Base-by-base conservation (phyloP, 2,888 invertebrate species). In the Andricus quercusramuli region DNA sequence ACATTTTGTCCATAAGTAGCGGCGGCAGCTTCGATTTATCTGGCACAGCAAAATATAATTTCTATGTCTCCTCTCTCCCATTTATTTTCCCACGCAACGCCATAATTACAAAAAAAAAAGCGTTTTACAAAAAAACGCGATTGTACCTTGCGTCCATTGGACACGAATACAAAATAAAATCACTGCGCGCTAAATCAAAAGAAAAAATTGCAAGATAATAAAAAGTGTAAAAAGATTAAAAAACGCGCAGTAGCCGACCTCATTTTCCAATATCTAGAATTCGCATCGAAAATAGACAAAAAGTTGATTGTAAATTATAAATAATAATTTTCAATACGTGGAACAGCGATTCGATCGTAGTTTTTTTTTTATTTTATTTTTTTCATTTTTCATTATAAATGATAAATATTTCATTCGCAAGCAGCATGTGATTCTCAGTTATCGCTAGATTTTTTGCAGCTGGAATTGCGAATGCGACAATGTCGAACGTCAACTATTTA, bases 1-100 rank as follows among this genome's bases (percentile, higher is more conserved):
- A 88, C 87, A 88, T 88, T 81, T 84, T 83, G 83, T 86, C 86
- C 88, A 89, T 86, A 85, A 88, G 80, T 90, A 88, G 86, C 86
- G 86, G 87, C 88, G 88, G 86, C 88, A 89, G 88, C 88, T 88
- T 86, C 47, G 84, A 85, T 84, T 56, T 56, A 74, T 74, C 74
- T 74, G 56, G 74, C 74, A 59, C 74, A 56, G 56, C 56, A 74
- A 74, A 74, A 74, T 74, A 74, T 74, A 37, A 66, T 70, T 76
- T 70, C 65, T 87, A 87, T 84, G 59, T 86, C 86, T 89, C 47
- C 77, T 77, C 56, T 65, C 51, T 74, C 76, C 51, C 59, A 37
- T 67, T 78, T 59, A 74, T 59, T 68, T 15, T 77, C n/a, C n/a
- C 74, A 56, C 32, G n/a, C 56, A 56, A 78, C 37, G 65, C 79